phyloP scores from a whole-genome alignment of 2,797 vertebrate genomes.

The Leucoraja ocellata region DNA sequence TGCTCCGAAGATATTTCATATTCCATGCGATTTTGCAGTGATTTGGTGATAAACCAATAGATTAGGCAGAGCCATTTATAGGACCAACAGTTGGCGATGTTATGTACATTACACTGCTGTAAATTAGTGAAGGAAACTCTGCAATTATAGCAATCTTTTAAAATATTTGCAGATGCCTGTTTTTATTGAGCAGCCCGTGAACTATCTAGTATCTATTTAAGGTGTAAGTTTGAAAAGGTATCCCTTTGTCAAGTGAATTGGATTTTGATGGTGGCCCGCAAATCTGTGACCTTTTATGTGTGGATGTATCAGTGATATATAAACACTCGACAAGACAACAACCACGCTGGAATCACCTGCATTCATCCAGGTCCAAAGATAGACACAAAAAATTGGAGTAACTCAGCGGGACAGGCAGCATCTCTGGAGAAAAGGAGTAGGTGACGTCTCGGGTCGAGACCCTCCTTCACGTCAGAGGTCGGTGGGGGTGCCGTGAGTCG shows the following conservation, averaged over 20 bases:
- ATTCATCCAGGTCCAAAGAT: no score
- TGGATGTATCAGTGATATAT: no score
- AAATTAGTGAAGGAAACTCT: neutral
- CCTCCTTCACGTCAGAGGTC: no score
- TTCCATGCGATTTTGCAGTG: neutral
- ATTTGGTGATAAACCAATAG: slow-evolving; percentile 11
- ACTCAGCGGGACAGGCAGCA: no score
- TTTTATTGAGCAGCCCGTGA: neutral
- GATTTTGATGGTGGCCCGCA: neutral
- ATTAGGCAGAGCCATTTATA: slow-evolving; percentile 15
- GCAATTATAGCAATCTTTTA: neutral
- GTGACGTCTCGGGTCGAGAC: no score
- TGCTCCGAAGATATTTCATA: neutral
- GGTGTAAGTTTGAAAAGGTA: neutral
- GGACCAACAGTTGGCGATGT: neutral
- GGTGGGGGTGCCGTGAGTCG: no score
- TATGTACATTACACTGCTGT: neutral
- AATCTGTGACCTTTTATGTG: neutral
- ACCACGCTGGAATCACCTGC: no score
- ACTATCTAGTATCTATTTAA: neutral
- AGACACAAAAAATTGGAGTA: no score
- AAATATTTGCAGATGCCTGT: neutral
- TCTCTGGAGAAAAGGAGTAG: no score
- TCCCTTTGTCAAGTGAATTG: neutral
- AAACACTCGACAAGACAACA: neutral